Evolutionary conservation across 2,113 vertebrate genomes (phyloP), one percentile per base, ranked within the genome.

Genomic region (Callaeas wilsoni): DNA sequence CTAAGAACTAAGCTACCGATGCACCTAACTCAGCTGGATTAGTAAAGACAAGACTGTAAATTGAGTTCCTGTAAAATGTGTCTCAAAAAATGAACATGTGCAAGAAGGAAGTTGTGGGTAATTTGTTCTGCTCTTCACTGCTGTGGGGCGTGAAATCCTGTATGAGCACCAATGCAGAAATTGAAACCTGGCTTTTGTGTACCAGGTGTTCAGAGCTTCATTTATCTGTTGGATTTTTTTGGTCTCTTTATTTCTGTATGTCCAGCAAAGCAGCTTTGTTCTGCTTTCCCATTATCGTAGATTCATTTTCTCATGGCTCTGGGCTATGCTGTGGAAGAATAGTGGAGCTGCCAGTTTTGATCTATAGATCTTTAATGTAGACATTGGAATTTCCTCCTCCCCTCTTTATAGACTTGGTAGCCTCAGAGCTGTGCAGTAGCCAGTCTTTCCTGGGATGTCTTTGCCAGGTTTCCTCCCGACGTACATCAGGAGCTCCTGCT

Each of bases 181-280:
- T 7, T 65, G 49, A 60, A 84, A 49, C 56, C 10, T 52, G 29
- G 7, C 37, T 77, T 74, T 92, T 64, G 22, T 56, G 56, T 27
- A 27, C 12, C 7, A 18, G 14, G 2, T 60, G 44, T 53, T 41
- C 35, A 22, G 62, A 89, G 26, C 23, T 81, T 83, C 30, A 22
- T 68, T 68, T 74, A 42, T 78, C 49, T 63, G 7, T 37, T 57
- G 30, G 35, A 8, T 18, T 60, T 53, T 65, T 63, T 64, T 44
- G 1, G 6, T 57, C 17, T 87, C n/a, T 52, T 32, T 84, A 56
- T 77, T 83, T 49, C 53, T 90, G 1, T 32, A 15, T 46, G 49
- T 92, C 39, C 41, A 74, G 27, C 47, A 74, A 65, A 91, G 30
- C 56, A 59, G 41, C 56, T 75, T 89, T 84, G 15, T 87, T 94